Percentiles rank a stretch among this genome's conserved stretches.
Conservation (phyloP, 92 coral and sea anemone genomes). For the Zoanthus gigantus region DNA sequence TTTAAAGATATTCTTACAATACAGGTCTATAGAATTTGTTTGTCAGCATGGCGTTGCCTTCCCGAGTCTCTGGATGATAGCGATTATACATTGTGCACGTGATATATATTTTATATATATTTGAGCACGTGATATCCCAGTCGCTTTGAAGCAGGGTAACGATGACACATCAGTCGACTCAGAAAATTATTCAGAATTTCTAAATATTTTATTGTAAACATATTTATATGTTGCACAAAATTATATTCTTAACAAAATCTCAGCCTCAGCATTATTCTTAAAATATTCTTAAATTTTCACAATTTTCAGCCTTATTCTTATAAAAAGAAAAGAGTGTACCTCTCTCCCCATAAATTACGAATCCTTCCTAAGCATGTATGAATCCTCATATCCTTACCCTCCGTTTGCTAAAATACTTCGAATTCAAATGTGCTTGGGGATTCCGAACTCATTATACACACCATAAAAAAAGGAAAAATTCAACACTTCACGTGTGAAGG, state of each 20-base stretch:
- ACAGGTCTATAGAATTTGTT: too few relatives aligned
- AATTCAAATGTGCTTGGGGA: slow-evolving; percentile 31
- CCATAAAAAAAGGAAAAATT: neutral
- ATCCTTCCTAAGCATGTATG: neutral
- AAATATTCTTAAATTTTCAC: too few relatives aligned
- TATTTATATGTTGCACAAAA: too few relatives aligned
- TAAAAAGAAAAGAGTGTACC: neutral
- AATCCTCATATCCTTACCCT: neutral
- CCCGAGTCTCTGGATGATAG: neutral
- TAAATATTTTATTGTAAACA: too few relatives aligned
- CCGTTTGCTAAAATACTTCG: slow-evolving; percentile 1
- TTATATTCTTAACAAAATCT: too few relatives aligned
- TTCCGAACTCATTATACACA: slow-evolving; percentile 27
- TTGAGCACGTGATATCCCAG: neutral
- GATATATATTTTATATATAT: too few relatives aligned
- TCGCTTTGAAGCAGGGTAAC: neutral
- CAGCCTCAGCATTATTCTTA: too few relatives aligned
- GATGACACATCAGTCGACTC: neutral
- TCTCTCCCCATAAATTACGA: neutral
- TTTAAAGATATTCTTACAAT: too few relatives aligned
- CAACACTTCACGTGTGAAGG: slow-evolving; percentile 9
- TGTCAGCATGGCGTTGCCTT: too few relatives aligned
- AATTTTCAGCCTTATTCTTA: neutral
- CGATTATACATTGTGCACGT: neutral
- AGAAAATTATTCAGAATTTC: too few relatives aligned